A percentile compares a stretch with the other conserved stretches of the same genome.
Conservation (phyloP, 2,797 vertebrate genomes). For the Lacerta bilineata region DNA sequence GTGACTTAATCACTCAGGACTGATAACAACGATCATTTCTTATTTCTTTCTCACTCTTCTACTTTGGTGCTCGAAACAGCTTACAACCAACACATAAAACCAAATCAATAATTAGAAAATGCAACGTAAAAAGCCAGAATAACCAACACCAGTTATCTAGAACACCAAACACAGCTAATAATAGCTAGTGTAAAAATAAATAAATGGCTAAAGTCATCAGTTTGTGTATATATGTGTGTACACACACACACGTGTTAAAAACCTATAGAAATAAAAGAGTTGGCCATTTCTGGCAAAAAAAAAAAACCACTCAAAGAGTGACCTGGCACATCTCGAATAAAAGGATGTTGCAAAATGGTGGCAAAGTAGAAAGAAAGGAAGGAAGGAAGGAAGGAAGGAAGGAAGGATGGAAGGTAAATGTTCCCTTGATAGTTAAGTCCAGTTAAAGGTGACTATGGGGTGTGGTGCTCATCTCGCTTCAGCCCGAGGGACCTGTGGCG, state of each 20-base stretch:
- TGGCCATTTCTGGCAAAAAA: not conserved
- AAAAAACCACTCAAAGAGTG: not conserved
- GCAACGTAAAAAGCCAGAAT: not conserved
- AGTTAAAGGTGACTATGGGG: too few relatives aligned
- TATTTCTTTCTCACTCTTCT: not conserved
- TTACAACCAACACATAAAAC: not conserved
- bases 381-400: too few relatives aligned
- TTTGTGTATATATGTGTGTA: too few relatives aligned
- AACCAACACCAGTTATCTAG: not conserved
- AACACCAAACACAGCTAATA: not conserved
- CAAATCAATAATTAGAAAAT: not conserved
- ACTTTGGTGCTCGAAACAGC: not conserved
- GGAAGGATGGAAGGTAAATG: too few relatives aligned
- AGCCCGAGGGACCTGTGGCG: too few relatives aligned
- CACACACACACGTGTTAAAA: too few relatives aligned
- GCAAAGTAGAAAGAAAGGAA: not conserved
- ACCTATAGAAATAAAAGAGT: too few relatives aligned
- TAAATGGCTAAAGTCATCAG: too few relatives aligned
- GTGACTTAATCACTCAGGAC: not conserved
- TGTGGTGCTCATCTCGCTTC: too few relatives aligned
- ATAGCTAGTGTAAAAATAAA: not conserved
- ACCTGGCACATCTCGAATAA: too few relatives aligned
- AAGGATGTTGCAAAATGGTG: not conserved
- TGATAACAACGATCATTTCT: not conserved
- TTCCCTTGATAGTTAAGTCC: too few relatives aligned